Conservation (phyloP, 2,888 invertebrate genomes). For the Drosophila anomalipes region DNA sequence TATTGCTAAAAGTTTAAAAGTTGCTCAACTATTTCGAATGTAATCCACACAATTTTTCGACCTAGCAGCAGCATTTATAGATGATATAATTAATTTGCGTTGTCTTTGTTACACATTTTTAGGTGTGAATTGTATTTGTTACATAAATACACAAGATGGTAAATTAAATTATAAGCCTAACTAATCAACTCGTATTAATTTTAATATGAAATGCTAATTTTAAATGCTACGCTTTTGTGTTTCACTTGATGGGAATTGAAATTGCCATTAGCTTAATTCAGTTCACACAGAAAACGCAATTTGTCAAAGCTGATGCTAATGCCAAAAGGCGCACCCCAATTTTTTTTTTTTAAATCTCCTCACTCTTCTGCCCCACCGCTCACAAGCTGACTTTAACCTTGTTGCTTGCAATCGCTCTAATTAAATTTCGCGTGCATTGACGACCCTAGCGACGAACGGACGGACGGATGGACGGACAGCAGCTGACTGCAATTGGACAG, state of each 20-base stretch:
- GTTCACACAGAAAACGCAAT: constrained; percentile 16
- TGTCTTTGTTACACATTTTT: not conserved
- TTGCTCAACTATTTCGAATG: not conserved
- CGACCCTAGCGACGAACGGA: constrained; percentile 22
- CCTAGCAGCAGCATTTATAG: not conserved
- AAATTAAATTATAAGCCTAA: not conserved
- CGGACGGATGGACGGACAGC: not conserved
- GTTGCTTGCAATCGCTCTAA: constrained; percentile 66
- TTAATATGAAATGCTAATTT: not conserved
- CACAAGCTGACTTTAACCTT: constrained; percentile 82
- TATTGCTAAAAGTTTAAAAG: not conserved
- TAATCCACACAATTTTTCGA: not conserved
- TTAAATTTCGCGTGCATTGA: constrained; percentile 73
- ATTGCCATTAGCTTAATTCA: constrained; percentile 15
- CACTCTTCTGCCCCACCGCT: not conserved
- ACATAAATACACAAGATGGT: not conserved
- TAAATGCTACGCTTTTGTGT: not conserved
- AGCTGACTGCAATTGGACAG: constrained; percentile 32
- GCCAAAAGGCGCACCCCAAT: constrained; percentile 32
- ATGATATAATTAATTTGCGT: not conserved
- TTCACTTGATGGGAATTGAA: not conserved
- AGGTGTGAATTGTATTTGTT: not conserved
- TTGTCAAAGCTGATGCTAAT: constrained; percentile 37
- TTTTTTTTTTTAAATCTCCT: not conserved
- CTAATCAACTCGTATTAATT: not conserved